phyloP scores from a whole-genome alignment of 2,113 vertebrate genomes.

The Dolichallabes microphthalmus region DNA sequence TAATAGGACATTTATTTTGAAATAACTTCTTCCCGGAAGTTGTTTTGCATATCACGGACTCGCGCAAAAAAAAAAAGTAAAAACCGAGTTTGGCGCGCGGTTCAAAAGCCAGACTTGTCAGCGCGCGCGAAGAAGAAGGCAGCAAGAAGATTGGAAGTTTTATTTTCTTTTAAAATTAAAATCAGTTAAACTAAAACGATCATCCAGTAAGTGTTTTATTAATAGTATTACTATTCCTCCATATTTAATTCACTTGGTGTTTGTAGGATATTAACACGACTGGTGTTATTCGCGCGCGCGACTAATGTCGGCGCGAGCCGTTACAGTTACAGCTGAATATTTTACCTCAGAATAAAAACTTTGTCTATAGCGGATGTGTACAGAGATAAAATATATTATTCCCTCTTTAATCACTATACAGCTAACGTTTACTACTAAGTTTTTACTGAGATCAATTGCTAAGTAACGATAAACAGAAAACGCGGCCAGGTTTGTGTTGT shows the following conservation, averaged over 20 bases:
- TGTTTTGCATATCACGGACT: background rate
- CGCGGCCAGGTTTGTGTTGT: background rate
- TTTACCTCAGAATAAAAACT: background rate
- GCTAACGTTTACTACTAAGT: no score
- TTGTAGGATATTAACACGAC: background rate
- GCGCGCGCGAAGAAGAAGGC: background rate
- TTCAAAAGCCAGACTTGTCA: slow-evolving; percentile 24
- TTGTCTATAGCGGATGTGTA: background rate
- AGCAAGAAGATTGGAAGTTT: background rate
- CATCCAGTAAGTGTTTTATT: background rate
- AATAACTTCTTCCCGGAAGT: background rate
- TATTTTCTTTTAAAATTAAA: background rate
- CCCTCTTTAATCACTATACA: no score
- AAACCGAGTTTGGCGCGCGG: slow-evolving; percentile 40
- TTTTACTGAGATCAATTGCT: no score
- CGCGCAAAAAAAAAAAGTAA: background rate
- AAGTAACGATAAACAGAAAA: background rate
- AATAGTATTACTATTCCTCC: background rate
- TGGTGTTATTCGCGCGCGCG: background rate
- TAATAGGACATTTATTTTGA: slow-evolving; percentile 18
- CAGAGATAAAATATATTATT: background rate
- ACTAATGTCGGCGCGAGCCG: background rate
- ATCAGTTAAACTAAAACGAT: no score
- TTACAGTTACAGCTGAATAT: background rate
- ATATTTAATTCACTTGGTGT: background rate